Conservation (phyloP, 2,888 invertebrate genomes). For the Rhyacophila evoluta region DNA sequence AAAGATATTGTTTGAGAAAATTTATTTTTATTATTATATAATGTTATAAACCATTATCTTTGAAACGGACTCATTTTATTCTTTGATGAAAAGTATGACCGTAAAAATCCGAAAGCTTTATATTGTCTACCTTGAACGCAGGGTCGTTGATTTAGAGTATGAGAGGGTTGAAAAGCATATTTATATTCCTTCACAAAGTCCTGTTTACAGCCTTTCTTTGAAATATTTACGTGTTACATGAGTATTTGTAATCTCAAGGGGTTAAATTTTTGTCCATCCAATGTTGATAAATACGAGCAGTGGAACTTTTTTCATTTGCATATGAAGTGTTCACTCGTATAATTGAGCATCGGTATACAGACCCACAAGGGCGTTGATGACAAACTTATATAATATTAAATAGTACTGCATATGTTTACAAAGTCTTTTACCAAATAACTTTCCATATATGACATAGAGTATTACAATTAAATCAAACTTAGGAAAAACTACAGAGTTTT, state of each 20-base stretch:
- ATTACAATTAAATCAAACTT: no score
- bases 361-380: no score
- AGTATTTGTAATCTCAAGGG: neutral
- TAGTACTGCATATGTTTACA: no score
- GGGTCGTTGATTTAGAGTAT: neutral
- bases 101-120: slow-evolving; percentile 1
- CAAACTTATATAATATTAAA: no score
- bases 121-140: neutral
- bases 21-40: neutral
- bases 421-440: no score
- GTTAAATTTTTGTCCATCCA: neutral
- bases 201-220: slow-evolving; percentile 3
- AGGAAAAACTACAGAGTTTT: no score
- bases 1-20: neutral
- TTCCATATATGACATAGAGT: no score
- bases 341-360: no score
- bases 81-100: slow-evolving; percentile 20
- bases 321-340: no score
- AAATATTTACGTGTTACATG: neutral
- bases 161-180: neutral
- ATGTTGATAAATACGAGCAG: no score
- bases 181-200: neutral
- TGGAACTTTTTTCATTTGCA: no score
- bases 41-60: neutral
- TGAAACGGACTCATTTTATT: neutral